Conservation (phyloP, 2,113 vertebrate genomes). For the Zosterops lateralis region DNA sequence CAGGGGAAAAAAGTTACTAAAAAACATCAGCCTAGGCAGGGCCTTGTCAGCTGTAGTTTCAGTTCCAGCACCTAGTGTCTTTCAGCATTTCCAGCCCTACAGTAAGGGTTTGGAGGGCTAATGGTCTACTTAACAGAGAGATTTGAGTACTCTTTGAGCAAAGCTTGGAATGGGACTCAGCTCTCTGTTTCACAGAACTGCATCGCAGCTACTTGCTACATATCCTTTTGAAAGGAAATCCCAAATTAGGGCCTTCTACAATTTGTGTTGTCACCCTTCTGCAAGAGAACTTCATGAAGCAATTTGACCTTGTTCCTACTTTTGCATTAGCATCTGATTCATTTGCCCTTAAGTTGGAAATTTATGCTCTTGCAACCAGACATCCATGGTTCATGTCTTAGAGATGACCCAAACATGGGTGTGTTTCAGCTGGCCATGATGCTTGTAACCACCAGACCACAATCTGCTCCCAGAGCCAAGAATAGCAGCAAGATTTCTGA, state of each 20-base stretch:
- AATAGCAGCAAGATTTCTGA: constrained; percentile 55
- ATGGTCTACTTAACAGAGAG: not conserved
- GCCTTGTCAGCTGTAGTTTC: not conserved
- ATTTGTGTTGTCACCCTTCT: constrained; percentile 10
- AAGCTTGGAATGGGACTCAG: not conserved
- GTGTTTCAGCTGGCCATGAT: constrained; percentile 61
- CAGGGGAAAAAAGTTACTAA: not conserved
- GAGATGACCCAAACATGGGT: constrained; percentile 63
- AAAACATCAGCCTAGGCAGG: not conserved
- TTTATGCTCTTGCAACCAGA: constrained; percentile 36
- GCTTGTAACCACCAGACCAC: constrained; percentile 54
- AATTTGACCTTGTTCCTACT: constrained; percentile 36
- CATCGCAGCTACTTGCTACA: not conserved
- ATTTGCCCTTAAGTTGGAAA: constrained; percentile 36
- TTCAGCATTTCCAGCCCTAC: not conserved
- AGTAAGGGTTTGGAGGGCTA: not conserved
- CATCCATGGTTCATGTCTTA: constrained; percentile 34
- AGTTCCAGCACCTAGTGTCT: not conserved
- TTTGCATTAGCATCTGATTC: constrained; percentile 23
- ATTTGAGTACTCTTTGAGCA: not conserved
- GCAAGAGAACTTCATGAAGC: not conserved
- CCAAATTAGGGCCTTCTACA: constrained; percentile 38
- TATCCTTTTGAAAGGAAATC: constrained; percentile 30
- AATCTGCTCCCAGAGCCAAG: constrained; percentile 41
- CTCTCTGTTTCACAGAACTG: not conserved